Percentiles rank a stretch among this genome's conserved stretches.
Evolutionary conservation across 2,113 vertebrate species (phyloP).

Genomic region (Stigmatopora argus): DNA sequence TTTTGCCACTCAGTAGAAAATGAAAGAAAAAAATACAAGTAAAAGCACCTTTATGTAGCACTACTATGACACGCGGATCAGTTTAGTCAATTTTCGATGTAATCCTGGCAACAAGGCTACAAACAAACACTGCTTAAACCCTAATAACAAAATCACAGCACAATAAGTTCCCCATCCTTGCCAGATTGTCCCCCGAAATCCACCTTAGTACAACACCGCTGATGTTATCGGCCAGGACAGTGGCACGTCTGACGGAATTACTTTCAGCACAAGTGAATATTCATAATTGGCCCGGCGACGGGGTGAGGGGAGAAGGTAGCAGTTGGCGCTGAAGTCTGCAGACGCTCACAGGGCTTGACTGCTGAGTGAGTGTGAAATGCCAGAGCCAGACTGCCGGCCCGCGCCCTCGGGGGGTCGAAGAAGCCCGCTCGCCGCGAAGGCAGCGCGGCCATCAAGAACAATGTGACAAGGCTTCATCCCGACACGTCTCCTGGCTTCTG

Average conservation of each 20-base stretch:
- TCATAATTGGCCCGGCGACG: slow-evolving; percentile 89
- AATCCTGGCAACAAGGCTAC: not conserved
- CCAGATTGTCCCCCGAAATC: slow-evolving; percentile 37
- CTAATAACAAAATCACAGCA: slow-evolving; percentile 26
- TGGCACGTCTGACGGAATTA: slow-evolving; percentile 85
- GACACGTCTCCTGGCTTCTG: slow-evolving; percentile 37
- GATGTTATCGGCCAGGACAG: slow-evolving; percentile 86
- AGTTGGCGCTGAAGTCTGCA: slow-evolving; percentile 56
- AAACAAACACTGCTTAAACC: slow-evolving; percentile 1
- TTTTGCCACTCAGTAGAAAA: not conserved
- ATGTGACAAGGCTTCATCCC: slow-evolving; percentile 53
- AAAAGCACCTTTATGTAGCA: not conserved
- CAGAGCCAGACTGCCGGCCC: slow-evolving; percentile 63
- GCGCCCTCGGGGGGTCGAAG: slow-evolving; percentile 58
- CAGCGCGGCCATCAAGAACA: slow-evolving; percentile 52
- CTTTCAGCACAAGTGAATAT: slow-evolving; percentile 83
- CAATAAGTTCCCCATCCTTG: slow-evolving; percentile 32
- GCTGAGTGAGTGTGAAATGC: slow-evolving; percentile 77
- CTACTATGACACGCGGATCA: not conserved
- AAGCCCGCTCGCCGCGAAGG: slow-evolving; percentile 48
- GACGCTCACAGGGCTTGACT: slow-evolving; percentile 76
- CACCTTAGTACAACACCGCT: slow-evolving; percentile 57
- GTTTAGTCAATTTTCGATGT: not conserved
- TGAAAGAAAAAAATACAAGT: not conserved
- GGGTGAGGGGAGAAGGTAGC: slow-evolving; percentile 58